A percentile compares a stretch with the other conserved stretches of the same genome.
These are phyloP conservation scores for Metaphire vulgaris DNA, from an alignment of 1,140 invertebrate species.

Conservation along the genomic window DNA sequence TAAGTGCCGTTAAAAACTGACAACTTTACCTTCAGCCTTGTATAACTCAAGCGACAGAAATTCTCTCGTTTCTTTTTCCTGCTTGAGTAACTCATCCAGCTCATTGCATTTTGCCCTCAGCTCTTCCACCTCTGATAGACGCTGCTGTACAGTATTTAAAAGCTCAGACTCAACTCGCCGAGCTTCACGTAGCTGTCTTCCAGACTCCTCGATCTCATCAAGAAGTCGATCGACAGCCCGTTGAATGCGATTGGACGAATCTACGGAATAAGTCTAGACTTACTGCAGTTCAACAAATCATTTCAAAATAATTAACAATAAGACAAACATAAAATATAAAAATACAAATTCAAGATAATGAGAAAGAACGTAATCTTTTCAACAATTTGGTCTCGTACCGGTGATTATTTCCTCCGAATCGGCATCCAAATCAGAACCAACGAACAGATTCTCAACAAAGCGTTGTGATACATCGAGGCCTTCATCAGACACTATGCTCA, in stretches of 20 bases:
- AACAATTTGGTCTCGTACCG: too few species aligned
- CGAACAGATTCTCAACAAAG: slow-evolving; percentile 44
- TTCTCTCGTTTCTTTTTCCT: not conserved
- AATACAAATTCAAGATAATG: too few species aligned
- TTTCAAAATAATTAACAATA: too few species aligned
- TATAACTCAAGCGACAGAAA: not conserved
- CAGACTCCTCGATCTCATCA: not conserved
- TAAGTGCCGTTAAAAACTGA: not conserved
- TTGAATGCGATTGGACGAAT: not conserved
- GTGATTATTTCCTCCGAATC: slow-evolving; percentile 44
- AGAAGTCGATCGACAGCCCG: not conserved
- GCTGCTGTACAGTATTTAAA: not conserved
- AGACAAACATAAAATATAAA: too few species aligned
- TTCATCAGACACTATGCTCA: slow-evolving; percentile 33
- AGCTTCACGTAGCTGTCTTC: not conserved
- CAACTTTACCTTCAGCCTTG: not conserved
- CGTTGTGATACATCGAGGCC: slow-evolving; percentile 46
- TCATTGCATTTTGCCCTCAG: not conserved
- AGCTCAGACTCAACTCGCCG: not conserved
- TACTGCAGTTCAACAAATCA: too few species aligned
- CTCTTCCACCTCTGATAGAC: not conserved
- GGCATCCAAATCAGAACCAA: slow-evolving; percentile 42
- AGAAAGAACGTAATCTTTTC: too few species aligned
- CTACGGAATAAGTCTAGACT: too few species aligned
- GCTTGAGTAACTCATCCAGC: not conserved